Evolutionary conservation across 2,113 vertebrate species (phyloP), one percentile per base, ranked within the genome.

Genomic region (Phalacrocorax brasilianus): DNA sequence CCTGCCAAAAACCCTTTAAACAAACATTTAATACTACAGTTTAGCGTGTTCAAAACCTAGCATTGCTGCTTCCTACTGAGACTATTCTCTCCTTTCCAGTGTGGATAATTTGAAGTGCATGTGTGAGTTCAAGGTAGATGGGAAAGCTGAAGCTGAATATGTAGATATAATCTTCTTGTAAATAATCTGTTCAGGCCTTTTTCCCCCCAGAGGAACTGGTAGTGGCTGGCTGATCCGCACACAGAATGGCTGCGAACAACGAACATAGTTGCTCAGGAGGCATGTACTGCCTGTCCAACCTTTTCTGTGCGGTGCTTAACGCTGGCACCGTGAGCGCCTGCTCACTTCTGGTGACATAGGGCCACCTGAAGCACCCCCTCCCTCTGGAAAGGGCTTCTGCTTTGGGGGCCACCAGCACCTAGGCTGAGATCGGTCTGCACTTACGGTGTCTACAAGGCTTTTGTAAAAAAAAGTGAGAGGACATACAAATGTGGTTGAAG

Each of bases 251-350:
- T 68, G 23, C 0, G 0, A 88, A 79, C 26, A 52, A 45, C 15
- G 26, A 52, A 49, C 23, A 26, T 40, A 85, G 32, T 12, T 40
- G 55, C 32, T 53, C 61, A 49, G 75, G 59, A 59, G 61, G 56
- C 24, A 26, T 1, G 4, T 12, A 33, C 7, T 47, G 26, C 4
- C 23, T 22, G 17, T 21, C 32, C 32, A 53, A 23, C 23, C 19
- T 26, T 42, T 50, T 53, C 40, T 45, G n/a, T 24, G 35, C 0
- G 0, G 24, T 24, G n/a, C 20, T 55, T 32, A 53, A 23, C 18
- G 8, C 12, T 5, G 40, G 42, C 23, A 56, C 23, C 0, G 0
- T 15, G 50, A 78, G 28, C 19, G 40, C 17, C 55, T 61, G 44
- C 50, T n/a, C 61, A 10, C 21, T 26, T 3, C 11, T 12, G 9